Evolutionary conservation across 2,113 vertebrate species (phyloP).

Genomic region (Zosterops pallidus): DNA sequence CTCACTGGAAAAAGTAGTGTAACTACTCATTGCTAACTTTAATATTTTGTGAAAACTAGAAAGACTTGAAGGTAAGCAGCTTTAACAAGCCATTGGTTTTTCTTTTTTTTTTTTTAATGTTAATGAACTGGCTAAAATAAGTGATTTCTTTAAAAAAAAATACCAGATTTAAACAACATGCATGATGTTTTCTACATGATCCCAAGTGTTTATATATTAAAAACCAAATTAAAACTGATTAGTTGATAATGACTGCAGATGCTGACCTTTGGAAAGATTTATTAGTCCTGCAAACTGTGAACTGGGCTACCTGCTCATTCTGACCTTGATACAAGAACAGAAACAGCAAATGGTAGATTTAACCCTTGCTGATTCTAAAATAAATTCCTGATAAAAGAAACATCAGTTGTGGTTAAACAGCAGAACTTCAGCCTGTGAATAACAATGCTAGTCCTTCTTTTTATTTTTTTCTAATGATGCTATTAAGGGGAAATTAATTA

Average conservation of each 20-base stretch:
- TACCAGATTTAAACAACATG: conserved; percentile 36
- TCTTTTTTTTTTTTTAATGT: conserved; percentile 41
- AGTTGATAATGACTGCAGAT: conserved; percentile 63
- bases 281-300: conserved; percentile 63
- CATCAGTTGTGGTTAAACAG: background rate
- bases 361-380: conserved; percentile 58
- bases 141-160: background rate
- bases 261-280: conserved; percentile 69
- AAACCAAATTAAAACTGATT: conserved; percentile 69
- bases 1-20: background rate
- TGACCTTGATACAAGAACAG: conserved; percentile 64
- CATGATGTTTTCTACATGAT: conserved; percentile 59
- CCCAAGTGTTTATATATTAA: conserved; percentile 62
- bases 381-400: conserved; percentile 7
- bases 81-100: conserved; percentile 56
- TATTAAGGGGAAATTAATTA: background rate
- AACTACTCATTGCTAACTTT: conserved; percentile 29
- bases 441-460: background rate
- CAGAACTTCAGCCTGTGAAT: background rate
- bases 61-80: conserved; percentile 10
- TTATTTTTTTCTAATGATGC: background rate
- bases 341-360: conserved; percentile 59
- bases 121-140: conserved; percentile 57
- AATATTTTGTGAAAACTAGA: conserved; percentile 61
- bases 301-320: conserved; percentile 54